These are phyloP conservation scores for Eupithecia subfuscata DNA, from an alignment of 2,888 invertebrate species.

Conservation along the genomic window DNA sequence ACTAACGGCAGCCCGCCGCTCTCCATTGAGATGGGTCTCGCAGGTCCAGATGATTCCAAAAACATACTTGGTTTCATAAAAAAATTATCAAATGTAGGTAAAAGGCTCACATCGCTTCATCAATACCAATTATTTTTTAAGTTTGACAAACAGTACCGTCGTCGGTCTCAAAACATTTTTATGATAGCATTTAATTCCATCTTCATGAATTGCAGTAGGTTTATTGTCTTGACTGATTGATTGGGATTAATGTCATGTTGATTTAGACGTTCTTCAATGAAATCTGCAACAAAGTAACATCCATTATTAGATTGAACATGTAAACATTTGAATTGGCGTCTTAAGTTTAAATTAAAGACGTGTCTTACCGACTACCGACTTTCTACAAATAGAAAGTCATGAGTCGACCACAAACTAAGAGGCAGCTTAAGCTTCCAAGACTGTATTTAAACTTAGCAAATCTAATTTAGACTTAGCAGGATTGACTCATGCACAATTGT, in stretches of 20 bases:
- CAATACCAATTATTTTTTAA: conserved; percentile 51
- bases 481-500: conserved; percentile 7
- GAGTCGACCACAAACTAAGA: conserved; percentile 37
- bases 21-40: conserved; percentile 72
- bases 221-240: conserved; percentile 54
- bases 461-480: conserved; percentile 39
- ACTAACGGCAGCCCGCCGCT: conserved; percentile 75
- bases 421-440: conserved; percentile 37
- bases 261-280: conserved; percentile 37
- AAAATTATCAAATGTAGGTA: conserved; percentile 36
- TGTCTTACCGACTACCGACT: conserved; percentile 33
- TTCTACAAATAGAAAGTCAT: conserved; percentile 41
- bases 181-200: conserved; percentile 38
- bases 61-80: conserved; percentile 50
- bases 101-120: conserved; percentile 58
- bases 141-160: conserved; percentile 48
- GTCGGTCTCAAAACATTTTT: conserved; percentile 35
- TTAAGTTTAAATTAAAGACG: conserved; percentile 41
- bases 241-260: conserved; percentile 59
- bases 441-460: conserved; percentile 40
- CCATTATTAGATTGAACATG: conserved; percentile 27
- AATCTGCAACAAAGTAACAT: conserved; percentile 67
- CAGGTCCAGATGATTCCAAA: conserved; percentile 62
- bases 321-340: conserved; percentile 29
- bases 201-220: conserved; percentile 22